Conservation (phyloP, 2,888 invertebrate genomes). For the Stenotaenia linearis region DNA sequence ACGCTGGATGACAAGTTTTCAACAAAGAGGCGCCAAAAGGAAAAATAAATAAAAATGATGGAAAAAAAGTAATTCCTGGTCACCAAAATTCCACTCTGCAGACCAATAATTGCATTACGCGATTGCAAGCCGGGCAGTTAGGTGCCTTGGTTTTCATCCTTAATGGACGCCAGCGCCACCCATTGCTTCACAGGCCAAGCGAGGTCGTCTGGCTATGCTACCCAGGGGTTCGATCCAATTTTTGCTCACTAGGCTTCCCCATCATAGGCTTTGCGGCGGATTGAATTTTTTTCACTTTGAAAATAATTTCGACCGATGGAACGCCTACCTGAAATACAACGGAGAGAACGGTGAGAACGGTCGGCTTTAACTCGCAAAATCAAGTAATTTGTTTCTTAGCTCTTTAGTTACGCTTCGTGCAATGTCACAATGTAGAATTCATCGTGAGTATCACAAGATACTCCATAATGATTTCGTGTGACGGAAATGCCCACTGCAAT, state of each 20-base stretch:
- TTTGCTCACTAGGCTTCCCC: neutral
- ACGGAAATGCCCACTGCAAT: too few species aligned
- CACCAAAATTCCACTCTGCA: neutral
- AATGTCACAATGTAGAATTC: too few species aligned
- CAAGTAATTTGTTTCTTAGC: too few species aligned
- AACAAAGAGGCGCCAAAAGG: neutral
- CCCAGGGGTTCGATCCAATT: slow-evolving; percentile 4
- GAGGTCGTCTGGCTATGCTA: neutral
- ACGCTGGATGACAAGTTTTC: neutral
- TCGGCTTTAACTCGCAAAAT: too few species aligned
- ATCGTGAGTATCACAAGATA: too few species aligned
- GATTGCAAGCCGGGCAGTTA: neutral
- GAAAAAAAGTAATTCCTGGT: neutral
- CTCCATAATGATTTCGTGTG: too few species aligned
- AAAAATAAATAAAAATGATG: neutral
- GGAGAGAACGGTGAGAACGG: too few species aligned
- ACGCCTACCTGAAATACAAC: neutral
- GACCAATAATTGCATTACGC: slow-evolving; percentile 4
- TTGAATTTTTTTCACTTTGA: neutral
- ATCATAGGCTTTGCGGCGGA: neutral
- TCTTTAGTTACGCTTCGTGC: too few species aligned
- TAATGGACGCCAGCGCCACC: slow-evolving; percentile 9
- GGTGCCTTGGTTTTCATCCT: slow-evolving; percentile 9
- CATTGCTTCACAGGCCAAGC: slow-evolving; percentile 5
- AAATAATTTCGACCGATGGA: neutral